Conservation (phyloP, 2,888 invertebrate species). For the Orgyia antiqua region DNA sequence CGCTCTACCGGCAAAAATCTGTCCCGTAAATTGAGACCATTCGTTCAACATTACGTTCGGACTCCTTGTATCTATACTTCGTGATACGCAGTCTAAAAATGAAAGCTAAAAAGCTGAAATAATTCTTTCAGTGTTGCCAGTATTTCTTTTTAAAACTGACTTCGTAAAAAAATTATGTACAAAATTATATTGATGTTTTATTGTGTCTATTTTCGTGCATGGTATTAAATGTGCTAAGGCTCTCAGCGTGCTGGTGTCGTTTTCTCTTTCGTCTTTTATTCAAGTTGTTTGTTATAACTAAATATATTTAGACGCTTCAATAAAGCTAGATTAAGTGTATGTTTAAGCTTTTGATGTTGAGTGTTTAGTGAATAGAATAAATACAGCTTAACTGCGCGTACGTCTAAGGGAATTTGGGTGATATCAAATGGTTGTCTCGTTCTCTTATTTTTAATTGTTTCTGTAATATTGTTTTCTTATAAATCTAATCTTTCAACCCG, state of each 20-base stretch:
- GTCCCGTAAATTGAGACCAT: no score
- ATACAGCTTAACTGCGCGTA: slow-evolving; percentile 53
- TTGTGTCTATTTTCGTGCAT: slow-evolving; percentile 39
- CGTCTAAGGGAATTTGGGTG: slow-evolving; percentile 73
- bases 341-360: slow-evolving; percentile 69
- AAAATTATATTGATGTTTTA: no score
- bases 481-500: no score
- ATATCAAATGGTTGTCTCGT: slow-evolving; percentile 60
- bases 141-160: slow-evolving; percentile 5
- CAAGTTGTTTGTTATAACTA: slow-evolving; percentile 33
- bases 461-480: no score
- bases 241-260: slow-evolving; percentile 69
- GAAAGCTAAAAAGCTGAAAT: no score
- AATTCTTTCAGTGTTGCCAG: no score
- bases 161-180: slow-evolving; percentile 7
- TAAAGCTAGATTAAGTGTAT: slow-evolving; percentile 34
- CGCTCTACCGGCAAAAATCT: no score
- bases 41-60: no score
- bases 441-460: no score
- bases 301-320: slow-evolving; percentile 40
- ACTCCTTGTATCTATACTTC: no score
- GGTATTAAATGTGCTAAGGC: slow-evolving; percentile 40
- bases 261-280: slow-evolving; percentile 52
- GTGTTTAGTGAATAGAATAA: slow-evolving; percentile 50
- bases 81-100: no score